These are phyloP conservation scores for Episyrphus balteatus DNA, from an alignment of 1,140 invertebrate species.

Conservation along the genomic window DNA sequence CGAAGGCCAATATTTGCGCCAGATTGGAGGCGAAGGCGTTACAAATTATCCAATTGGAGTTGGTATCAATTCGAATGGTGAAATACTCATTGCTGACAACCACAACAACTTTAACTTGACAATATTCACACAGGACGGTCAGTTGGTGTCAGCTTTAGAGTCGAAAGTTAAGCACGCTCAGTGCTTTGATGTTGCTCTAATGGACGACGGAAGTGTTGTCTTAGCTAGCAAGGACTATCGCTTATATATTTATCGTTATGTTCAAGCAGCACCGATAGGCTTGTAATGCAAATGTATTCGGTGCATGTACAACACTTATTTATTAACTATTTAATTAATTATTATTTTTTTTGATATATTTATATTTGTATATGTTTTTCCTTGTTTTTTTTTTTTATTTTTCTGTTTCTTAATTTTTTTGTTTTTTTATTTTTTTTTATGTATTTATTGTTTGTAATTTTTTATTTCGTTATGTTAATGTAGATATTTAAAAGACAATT, in stretches of 20 bases:
- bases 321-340: too few species aligned
- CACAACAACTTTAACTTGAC: constrained; percentile 99
- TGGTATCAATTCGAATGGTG: constrained; percentile 90
- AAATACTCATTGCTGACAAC: constrained; percentile 98
- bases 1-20: constrained; percentile 90
- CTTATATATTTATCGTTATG: constrained; percentile 96
- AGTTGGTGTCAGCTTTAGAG: constrained; percentile 90
- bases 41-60: constrained; percentile 99
- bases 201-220: constrained; percentile 98
- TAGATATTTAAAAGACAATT: too few species aligned
- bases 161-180: constrained; percentile 99
- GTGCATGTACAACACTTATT: too few species aligned
- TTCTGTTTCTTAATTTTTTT: too few species aligned
- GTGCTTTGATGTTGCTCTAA: constrained; percentile 97
- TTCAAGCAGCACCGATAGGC: constrained; percentile 76
- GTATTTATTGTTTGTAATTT: too few species aligned
- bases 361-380: too few species aligned
- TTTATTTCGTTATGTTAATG: too few species aligned
- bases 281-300: constrained; percentile 45
- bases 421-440: too few species aligned
- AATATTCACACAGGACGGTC: constrained; percentile 93
- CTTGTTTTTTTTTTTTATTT: too few species aligned
- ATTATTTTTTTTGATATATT: too few species aligned
- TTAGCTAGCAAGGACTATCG: constrained; percentile 98
- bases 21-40: constrained; percentile 96